Conservation (phyloP, 2,797 vertebrate genomes). For the Girardinus metallicus region DNA sequence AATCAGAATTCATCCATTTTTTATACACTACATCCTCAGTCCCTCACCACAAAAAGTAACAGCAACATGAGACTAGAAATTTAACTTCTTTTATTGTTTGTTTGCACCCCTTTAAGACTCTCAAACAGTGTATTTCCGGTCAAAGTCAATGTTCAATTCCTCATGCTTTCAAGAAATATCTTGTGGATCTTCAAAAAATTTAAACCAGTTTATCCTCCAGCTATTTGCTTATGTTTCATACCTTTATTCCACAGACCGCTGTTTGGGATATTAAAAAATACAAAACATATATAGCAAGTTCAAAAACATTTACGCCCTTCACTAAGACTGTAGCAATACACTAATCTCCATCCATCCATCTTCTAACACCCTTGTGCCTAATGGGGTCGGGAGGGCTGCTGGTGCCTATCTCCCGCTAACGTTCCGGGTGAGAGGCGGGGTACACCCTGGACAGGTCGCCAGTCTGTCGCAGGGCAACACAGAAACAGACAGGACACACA, state of each 20-base stretch:
- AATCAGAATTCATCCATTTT: background rate
- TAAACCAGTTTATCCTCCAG: background rate
- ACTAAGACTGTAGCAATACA: no score
- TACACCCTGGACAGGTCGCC: no score
- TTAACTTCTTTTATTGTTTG: background rate
- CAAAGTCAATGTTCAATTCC: background rate
- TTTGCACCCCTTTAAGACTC: background rate
- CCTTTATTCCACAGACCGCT: background rate
- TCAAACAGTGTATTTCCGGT: background rate
- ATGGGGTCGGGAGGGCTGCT: no score
- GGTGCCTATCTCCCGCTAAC: no score
- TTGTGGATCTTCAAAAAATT: background rate
- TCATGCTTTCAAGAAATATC: background rate
- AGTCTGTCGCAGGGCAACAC: no score
- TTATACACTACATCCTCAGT: background rate
- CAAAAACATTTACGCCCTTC: background rate
- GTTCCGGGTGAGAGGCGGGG: no score
- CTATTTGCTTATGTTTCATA: background rate
- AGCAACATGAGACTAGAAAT: background rate
- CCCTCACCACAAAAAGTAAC: background rate
- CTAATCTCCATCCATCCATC: no score
- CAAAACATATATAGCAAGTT: background rate
- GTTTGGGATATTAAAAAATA: background rate
- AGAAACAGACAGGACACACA: no score
- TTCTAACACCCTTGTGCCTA: no score